Conservation (phyloP, 2,113 vertebrate species). For the Clinocottus analis region DNA sequence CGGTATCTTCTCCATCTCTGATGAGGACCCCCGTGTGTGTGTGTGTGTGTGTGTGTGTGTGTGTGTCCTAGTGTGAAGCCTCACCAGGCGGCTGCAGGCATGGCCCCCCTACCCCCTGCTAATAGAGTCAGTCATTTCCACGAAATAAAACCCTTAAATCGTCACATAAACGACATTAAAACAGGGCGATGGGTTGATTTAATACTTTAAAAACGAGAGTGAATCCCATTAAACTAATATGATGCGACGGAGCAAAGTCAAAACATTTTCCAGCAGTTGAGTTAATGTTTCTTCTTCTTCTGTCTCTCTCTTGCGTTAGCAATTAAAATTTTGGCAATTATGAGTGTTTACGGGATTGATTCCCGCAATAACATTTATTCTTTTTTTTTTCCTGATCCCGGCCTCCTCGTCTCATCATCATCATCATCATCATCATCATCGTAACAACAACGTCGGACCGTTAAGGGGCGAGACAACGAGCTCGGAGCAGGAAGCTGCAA, state of each 20-base stretch:
- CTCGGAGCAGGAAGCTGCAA: slow-evolving; percentile 19
- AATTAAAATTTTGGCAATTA: slow-evolving; percentile 79
- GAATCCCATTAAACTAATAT: slow-evolving; percentile 72
- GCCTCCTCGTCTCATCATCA: slow-evolving; percentile 41
- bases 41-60: slow-evolving; percentile 21
- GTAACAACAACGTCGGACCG: slow-evolving; percentile 36
- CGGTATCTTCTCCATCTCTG: slow-evolving; percentile 59
- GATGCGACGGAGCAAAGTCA: slow-evolving; percentile 69
- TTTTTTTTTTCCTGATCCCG: slow-evolving; percentile 63
- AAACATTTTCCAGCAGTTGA: slow-evolving; percentile 72
- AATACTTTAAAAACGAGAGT: slow-evolving; percentile 39
- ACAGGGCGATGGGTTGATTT: slow-evolving; percentile 44
- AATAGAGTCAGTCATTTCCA: slow-evolving; percentile 71
- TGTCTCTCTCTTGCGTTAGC: slow-evolving; percentile 69
- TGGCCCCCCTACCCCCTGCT: slow-evolving; percentile 31
- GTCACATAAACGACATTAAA: slow-evolving; percentile 70
- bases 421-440: slow-evolving; percentile 50
- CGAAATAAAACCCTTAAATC: slow-evolving; percentile 72
- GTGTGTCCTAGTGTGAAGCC: slow-evolving; percentile 31
- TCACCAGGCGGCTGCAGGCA: slow-evolving; percentile 48
- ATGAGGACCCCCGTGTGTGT: slow-evolving; percentile 30
- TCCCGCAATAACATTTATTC: slow-evolving; percentile 66
- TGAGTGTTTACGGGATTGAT: slow-evolving; percentile 71
- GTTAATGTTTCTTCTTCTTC: slow-evolving; percentile 74
- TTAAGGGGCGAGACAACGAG: slow-evolving; percentile 38